These are phyloP conservation scores for Mastacembelus armatus DNA, from an alignment of 2,797 vertebrate genomes.

Conservation along the genomic window DNA sequence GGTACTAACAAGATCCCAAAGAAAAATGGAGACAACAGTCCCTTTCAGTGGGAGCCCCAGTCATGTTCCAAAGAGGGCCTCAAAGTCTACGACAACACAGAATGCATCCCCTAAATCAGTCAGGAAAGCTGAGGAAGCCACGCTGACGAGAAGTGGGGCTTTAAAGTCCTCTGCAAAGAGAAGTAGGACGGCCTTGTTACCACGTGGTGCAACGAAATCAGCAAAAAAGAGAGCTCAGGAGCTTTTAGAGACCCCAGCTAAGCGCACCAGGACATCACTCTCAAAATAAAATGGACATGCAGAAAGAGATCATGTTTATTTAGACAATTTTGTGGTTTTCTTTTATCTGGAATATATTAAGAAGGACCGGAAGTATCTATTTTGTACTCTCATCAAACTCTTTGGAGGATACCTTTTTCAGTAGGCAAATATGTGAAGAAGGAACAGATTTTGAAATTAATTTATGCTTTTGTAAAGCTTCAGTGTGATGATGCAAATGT, in stretches of 20 bases:
- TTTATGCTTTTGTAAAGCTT: constrained; percentile 62
- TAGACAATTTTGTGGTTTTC: constrained; percentile 27
- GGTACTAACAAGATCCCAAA: constrained; percentile 86
- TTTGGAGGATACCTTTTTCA: constrained; percentile 43
- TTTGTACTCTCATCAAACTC: constrained; percentile 53
- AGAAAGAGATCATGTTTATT: constrained; percentile 36
- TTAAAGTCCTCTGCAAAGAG: constrained; percentile 71
- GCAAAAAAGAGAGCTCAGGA: constrained; percentile 75
- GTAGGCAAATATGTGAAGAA: constrained; percentile 35
- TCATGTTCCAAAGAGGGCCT: constrained; percentile 58
- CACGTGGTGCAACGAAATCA: constrained; percentile 65
- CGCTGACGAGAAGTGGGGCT: constrained; percentile 61
- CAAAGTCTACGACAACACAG: constrained; percentile 47
- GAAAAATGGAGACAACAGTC: constrained; percentile 75
- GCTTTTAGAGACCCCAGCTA: constrained; percentile 67
- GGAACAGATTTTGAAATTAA: constrained; percentile 42
- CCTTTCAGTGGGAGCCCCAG: constrained; percentile 52
- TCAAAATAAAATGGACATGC: constrained; percentile 68
- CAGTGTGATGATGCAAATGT: constrained; percentile 55
- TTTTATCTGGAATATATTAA: constrained; percentile 55
- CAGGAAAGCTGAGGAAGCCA: constrained; percentile 62
- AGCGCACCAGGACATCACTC: constrained; percentile 82
- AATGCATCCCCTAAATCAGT: constrained; percentile 57
- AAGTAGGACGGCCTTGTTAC: constrained; percentile 35
- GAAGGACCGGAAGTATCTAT: constrained; percentile 59